A percentile compares a stretch with the other conserved stretches of the same genome.
phyloP scores from a whole-genome alignment of 2,797 vertebrate genomes.

The Neosilurus hyrtlii region DNA sequence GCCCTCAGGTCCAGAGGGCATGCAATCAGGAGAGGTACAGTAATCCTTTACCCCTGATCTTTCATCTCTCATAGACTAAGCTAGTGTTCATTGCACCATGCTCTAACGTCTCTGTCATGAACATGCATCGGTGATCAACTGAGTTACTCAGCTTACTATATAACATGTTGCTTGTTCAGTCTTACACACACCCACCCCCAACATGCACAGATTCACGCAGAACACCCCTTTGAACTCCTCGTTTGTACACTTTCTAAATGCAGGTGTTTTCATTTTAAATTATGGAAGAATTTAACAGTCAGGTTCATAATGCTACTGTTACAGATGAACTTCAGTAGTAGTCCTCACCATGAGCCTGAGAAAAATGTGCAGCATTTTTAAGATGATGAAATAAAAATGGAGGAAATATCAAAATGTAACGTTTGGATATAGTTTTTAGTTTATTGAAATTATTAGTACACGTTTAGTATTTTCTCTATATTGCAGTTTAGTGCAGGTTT shows the following conservation, averaged over 20 bases:
- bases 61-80: slow-evolving; percentile 2
- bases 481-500: neutral
- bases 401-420: neutral
- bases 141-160: slow-evolving; percentile 1
- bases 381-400: neutral
- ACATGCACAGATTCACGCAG: neutral
- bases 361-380: neutral
- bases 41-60: neutral
- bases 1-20: slow-evolving; percentile 76
- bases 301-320: neutral
- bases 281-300: neutral
- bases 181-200: neutral
- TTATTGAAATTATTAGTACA: neutral
- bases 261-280: neutral
- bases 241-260: no score
- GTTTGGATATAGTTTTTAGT: neutral
- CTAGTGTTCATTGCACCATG: slow-evolving; percentile 32
- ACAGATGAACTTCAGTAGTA: neutral
- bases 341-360: neutral
- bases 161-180: slow-evolving; percentile 12
- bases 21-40: slow-evolving; percentile 87
- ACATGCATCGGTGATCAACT: neutral
- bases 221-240: neutral
- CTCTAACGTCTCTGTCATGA: slow-evolving; percentile 21
- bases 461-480: neutral